Evolutionary conservation across 2,888 invertebrate species (phyloP), one percentile per base, ranked within the genome.

Genomic region (Diloba caeruleocephala): DNA sequence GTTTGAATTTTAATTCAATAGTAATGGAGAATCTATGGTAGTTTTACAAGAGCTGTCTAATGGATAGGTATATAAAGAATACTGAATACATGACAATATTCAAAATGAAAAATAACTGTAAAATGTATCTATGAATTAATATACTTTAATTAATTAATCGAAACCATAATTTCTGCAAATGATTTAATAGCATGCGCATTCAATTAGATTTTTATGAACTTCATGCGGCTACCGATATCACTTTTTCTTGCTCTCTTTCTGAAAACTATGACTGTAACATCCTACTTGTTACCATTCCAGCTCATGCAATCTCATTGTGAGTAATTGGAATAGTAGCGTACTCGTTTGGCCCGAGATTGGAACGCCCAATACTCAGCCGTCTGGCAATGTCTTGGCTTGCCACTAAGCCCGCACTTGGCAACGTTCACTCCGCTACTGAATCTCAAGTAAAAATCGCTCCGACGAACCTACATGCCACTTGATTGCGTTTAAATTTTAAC

Each of bases 391-490:
- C 63, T 63, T 51, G 67, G 64, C 53, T 34, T 37, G 57, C 59
- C 71, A 59, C 38, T 48, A 33, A 59, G 45, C 49, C 43, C 38
- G 32, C 60, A 66, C 62, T 76, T 74, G 76, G 76, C 75, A 72
- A 32, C 43, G 53, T 46, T 37, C 51, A 32, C 54, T 42, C 52
- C 33, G 29, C 54, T 43, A 66, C 66, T 53, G 68, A 63, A 77
- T 74, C 67, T 71, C 69, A 73, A 76, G 61, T 69, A 73, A 69
- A 71, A 66, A 67, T 71, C 54, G 55, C 62, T 70, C 48, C 54
- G 59, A 38, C 34, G 59, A 67, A 68, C 58, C 42, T 63, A 51
- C 68, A 58, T 38, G 60, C 37, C 45, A 46, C 51, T 63, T 71
- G 74, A 76, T 74, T 71, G 63, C 68, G 62, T 62, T 60, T 66